Percentiles rank a stretch among this genome's conserved stretches.
Evolutionary conservation across 1,140 invertebrate genomes (phyloP).

Genomic region (Drosophila pruinosa): DNA sequence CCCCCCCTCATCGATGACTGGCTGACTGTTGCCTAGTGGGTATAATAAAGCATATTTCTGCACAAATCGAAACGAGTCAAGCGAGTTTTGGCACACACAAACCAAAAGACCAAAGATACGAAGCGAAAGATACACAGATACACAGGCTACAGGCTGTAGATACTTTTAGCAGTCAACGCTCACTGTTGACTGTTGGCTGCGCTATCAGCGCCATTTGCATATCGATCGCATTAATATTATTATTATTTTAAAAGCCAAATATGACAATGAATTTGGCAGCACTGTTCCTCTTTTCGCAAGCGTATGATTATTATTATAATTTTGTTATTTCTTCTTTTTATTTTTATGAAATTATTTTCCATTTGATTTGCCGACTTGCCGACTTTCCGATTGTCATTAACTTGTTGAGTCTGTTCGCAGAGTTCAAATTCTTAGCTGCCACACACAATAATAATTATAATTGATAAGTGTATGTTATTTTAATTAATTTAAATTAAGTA

Average conservation of each 20-base stretch:
- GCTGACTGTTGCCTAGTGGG: neutral
- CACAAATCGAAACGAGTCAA: constrained; percentile 73
- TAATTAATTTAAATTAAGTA: constrained; percentile 79
- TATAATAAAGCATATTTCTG: constrained; percentile 80
- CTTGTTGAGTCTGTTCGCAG: neutral
- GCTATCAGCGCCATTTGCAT: constrained; percentile 73
- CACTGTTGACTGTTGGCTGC: constrained; percentile 1
- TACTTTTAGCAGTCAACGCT: constrained; percentile 41
- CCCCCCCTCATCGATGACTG: neutral
- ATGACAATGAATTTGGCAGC: constrained; percentile 9
- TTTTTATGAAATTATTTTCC: neutral
- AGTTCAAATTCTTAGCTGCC: neutral
- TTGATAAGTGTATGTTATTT: constrained; percentile 68
- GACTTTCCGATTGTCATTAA: constrained; percentile 3
- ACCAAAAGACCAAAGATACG: constrained; percentile 25
- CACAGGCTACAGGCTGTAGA: constrained; percentile 32
- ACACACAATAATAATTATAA: constrained; percentile 61
- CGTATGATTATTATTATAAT: constrained; percentile 3
- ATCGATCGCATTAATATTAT: constrained; percentile 74
- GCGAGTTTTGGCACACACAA: constrained; percentile 49
- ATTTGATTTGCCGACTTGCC: constrained; percentile 20
- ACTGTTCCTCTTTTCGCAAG: constrained; percentile 21
- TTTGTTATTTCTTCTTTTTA: neutral
- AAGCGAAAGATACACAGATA: constrained; percentile 20
- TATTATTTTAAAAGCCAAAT: constrained; percentile 35